Evolutionary conservation across 2,113 vertebrate genomes (phyloP), one percentile per base, ranked within the genome.

Genomic region (Pelvicachromis taeniatus): DNA sequence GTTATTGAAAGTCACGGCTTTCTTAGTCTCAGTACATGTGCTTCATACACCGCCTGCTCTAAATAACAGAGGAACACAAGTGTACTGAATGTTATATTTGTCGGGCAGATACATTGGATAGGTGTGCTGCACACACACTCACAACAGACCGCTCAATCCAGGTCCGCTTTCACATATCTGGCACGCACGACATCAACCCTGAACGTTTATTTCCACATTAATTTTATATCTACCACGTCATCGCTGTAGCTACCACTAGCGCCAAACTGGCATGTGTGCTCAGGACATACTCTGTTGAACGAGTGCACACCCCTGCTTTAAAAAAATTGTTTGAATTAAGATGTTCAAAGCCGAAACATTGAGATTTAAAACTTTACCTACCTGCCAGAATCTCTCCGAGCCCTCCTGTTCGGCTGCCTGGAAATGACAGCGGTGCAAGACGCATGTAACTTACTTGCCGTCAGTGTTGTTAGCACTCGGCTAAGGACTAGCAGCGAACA

Each of bases 381-480:
- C 94, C 92, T 88, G 65, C 89, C 75, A 85, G 52, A 13, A 50
- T 53, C 9, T 56, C 10, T 53, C 65, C 23, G 54, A 54, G 79
- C 78, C n/a, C 50, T 17, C 35, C 9, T n/a, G 35, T 56, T 70
- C 12, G 8, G 9, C 31, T 50, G 80, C n/a, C 81, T 83, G 52
- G 19, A 56, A 75, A 82, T 79, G 86, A 81, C 88, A 91, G 85
- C 48, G 54, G 7, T 4, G 4, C 23, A 2, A 21, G 68, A 85
- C 83, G 68, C 91, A 84, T 92, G 93, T 13, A 89, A 81, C 84
- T 81, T 54, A 50, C 63, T 55, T 48, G 78, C 85, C 65, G 81
- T 88, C 87, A 88, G 31, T 89, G 88, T 91, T 89, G 86, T 94
- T 93, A 95, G 91, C 94, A 87, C 80, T 85, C 19, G 6, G 92